Evolutionary conservation across 2,797 vertebrate genomes (phyloP).

Genomic region (Neoniphon sammara): DNA sequence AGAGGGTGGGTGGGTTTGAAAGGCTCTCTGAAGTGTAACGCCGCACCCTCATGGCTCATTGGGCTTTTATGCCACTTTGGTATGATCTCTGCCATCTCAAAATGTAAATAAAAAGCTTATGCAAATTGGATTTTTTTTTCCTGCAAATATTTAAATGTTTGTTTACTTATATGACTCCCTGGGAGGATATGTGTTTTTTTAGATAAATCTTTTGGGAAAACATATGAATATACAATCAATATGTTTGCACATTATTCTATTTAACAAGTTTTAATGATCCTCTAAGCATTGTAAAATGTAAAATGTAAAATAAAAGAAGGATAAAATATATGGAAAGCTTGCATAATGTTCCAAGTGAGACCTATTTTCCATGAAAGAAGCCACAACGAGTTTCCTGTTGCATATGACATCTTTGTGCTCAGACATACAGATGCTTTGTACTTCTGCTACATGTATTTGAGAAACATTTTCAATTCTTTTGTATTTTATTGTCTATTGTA

Average conservation of each 20-base stretch:
- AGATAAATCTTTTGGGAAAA: slow-evolving; percentile 40
- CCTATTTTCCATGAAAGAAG: neutral
- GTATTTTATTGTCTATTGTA: too few relatives aligned
- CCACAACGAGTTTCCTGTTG: too few relatives aligned
- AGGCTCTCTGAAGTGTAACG: slow-evolving; percentile 75
- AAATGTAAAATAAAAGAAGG: neutral
- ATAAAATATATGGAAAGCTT: neutral
- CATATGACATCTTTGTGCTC: too few relatives aligned
- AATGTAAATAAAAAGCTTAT: slow-evolving; percentile 71
- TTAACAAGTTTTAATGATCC: slow-evolving; percentile 26
- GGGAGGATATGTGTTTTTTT: slow-evolving; percentile 27
- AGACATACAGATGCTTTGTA: too few relatives aligned
- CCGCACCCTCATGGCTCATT: slow-evolving; percentile 63
- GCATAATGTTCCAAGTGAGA: neutral
- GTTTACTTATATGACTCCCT: slow-evolving; percentile 51
- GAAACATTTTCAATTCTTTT: too few relatives aligned
- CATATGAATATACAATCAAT: slow-evolving; percentile 50
- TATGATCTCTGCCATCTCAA: slow-evolving; percentile 72
- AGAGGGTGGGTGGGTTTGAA: slow-evolving; percentile 69
- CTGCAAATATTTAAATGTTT: slow-evolving; percentile 52
- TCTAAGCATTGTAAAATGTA: neutral
- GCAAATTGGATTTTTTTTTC: slow-evolving; percentile 58
- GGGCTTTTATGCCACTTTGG: slow-evolving; percentile 74
- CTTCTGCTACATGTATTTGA: too few relatives aligned
- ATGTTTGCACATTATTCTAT: slow-evolving; percentile 28